Conservation (phyloP, 2,888 invertebrate genomes). For the Calameuta filiformis region DNA sequence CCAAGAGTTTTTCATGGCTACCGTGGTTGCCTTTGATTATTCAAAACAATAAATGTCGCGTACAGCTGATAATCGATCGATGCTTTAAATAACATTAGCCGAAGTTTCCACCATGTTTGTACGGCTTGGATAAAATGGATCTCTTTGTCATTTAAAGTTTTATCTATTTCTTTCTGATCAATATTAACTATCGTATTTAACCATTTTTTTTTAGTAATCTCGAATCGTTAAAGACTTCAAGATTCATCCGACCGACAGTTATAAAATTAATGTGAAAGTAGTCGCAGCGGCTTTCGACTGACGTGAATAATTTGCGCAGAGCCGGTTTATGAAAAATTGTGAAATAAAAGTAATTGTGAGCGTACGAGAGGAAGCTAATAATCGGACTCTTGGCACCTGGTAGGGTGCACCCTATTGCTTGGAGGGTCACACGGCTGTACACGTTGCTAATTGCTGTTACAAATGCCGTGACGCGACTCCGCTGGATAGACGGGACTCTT, state of each 20-base stretch:
- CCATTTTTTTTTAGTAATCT: not conserved
- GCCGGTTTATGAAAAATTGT: not conserved
- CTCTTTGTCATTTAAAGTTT: not conserved
- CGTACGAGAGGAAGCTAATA: not conserved
- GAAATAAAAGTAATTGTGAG: not conserved
- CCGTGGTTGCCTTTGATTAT: constrained; percentile 11
- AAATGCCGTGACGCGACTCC: constrained; percentile 25
- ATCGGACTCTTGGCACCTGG: not conserved
- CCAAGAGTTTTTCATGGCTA: constrained; percentile 8
- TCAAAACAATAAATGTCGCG: constrained; percentile 28
- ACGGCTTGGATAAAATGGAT: not conserved
- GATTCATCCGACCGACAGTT: no score
- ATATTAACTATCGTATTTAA: not conserved
- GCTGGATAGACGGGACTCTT: constrained; percentile 38
- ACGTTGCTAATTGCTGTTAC: constrained; percentile 40
- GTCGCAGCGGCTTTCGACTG: not conserved
- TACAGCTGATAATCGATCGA: constrained; percentile 4
- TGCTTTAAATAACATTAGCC: not conserved
- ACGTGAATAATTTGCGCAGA: no score
- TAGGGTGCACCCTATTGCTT: not conserved
- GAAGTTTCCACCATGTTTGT: not conserved
- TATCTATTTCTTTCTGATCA: no score
- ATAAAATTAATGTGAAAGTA: not conserved
- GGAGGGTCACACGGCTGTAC: not conserved
- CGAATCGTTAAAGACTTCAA: no score